Evolutionary conservation across 2,113 vertebrate species (phyloP), one percentile per base, ranked within the genome.

Genomic region (Atrichornis clamosus): DNA sequence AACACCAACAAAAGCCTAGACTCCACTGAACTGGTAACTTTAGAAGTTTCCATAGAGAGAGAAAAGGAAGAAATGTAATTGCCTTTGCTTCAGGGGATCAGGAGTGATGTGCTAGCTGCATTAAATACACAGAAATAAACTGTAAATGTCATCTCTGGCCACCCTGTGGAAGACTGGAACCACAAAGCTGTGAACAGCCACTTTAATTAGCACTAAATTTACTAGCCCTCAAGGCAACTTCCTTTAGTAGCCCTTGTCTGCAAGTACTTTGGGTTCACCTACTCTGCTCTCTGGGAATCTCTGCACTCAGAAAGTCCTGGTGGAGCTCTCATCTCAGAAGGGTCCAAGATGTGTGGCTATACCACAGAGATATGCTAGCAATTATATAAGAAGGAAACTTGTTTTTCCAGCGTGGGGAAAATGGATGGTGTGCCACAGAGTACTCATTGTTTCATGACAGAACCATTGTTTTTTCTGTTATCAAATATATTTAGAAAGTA

Each of bases 401-500:
- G 68, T 76, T 93, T 73, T 86, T 76, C 53, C 33, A 94, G 62
- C 2, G 0, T 11, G 19, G 56, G 32, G 8, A 52, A 75, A 73
- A 26, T 7, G 13, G 33, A 65, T 26, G 68, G 63, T 56, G 11
- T 91, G 46, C 70, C 67, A 93, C 74, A 88, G 32, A 22, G 75
- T 27, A 46, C 5, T 32, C 20, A n/a, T 67, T 50, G 49, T 93
- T 82, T 83, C 65, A 79, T 72, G 53, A 30, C 64, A 59, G 4
- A 41, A 53, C 33, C 73, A 39, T 42, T 88, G 49, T 28, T 84
- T 95, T 86, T 95, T 83, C 32, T 60, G 67, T 93, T 92, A 83
- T 59, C 84, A 89, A 56, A 49, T 74, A 64, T 65, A 68, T 88
- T 84, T 78, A 49, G 55, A 94, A 97, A 82, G 74, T 89, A 97